Base-by-base conservation (phyloP, 2,888 invertebrate genomes). In the Ischnus inquisitorius region DNA sequence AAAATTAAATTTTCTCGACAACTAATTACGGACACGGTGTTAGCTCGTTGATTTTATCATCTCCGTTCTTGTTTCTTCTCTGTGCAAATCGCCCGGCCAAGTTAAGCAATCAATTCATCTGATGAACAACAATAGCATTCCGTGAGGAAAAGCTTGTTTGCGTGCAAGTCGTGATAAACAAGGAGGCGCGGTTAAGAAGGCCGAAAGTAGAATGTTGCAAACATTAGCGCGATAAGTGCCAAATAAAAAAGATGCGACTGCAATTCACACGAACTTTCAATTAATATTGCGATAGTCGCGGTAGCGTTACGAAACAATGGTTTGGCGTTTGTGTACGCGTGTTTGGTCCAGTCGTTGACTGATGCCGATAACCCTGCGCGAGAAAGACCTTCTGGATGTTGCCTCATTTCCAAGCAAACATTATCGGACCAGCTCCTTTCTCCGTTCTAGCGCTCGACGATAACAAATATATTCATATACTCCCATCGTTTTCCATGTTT, bases 381-480 rank as follows among this genome's bases (percentile, higher is more conserved):
- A n/a, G n/a, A 57, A 57, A 57, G 57, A 28, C 14, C 57, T 57
- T 57, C 57, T 25, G 14, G 57, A 25, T 5, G 57, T 57, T 64
- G 64, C 64, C 41, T 19, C 5, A 64, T 64, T 41, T 16, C 12
- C 10, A 19, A 19, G 64, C 0, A 39, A 64, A 64, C 16, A 41
- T 19, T 19, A 19, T 57, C 67, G 10, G 2, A 3, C 25, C 8
- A 51, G 57, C 60, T 10, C 46, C 69, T 57, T 79, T 69, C 83
- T 67, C 60, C 22, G 28, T 34, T 60, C 16, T 14, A 54, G n/a
- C 48, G 19, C 57, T 65, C 39, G 8, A 65, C 46, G 75, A 83
- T 79, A 79, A 79, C 75, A 75, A 22, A 60, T 78, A 43, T 64
- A 28, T 78, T 62, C 57, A 19, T 62, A 64, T 51, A 34, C 48